phyloP scores from a whole-genome alignment of 2,888 invertebrate genomes.

The Lypha dubia region DNA sequence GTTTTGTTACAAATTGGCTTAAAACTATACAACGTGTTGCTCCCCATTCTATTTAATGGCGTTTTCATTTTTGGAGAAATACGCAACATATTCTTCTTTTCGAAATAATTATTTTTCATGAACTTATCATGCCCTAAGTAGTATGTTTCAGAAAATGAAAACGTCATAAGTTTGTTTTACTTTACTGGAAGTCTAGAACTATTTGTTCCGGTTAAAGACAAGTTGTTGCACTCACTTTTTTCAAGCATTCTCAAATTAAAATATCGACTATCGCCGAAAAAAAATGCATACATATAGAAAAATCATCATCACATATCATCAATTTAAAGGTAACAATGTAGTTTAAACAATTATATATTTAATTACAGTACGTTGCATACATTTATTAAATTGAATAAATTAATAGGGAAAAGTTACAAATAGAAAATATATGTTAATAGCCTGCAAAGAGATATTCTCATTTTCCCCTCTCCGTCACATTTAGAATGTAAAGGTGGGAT shows the following conservation, averaged over 20 bases:
- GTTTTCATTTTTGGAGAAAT: too few species aligned
- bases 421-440: too few species aligned
- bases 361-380: slow-evolving; percentile 20
- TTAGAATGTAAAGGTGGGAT: too few species aligned
- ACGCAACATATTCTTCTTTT: neutral
- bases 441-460: too few species aligned
- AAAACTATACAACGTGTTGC: neutral
- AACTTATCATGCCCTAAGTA: too few species aligned
- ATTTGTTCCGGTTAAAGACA: neutral
- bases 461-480: too few species aligned
- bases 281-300: slow-evolving; percentile 4
- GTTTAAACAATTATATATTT: neutral
- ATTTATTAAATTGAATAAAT: too few species aligned
- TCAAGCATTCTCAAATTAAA: neutral
- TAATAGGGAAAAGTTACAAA: too few species aligned
- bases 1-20: slow-evolving; percentile 47
- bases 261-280: slow-evolving; percentile 7
- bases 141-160: too few species aligned
- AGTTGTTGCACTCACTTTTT: neutral
- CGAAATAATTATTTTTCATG: too few species aligned
- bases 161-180: neutral
- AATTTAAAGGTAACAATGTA: slow-evolving; percentile 32
- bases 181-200: neutral
- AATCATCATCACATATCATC: slow-evolving; percentile 15
- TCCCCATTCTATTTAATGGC: neutral